Conservation (phyloP, 2,888 invertebrate species). For the Microctonus hyperodae region DNA sequence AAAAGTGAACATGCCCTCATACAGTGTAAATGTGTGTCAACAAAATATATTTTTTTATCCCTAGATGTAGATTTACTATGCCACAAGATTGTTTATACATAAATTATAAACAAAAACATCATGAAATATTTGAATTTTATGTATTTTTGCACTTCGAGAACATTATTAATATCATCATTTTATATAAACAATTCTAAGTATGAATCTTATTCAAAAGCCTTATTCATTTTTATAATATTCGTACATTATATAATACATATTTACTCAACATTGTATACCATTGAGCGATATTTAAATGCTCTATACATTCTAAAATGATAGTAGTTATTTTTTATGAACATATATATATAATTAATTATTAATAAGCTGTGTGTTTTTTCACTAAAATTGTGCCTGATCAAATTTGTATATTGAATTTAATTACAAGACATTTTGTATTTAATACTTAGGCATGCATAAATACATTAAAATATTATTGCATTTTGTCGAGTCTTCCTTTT, state of each 20-base stretch:
- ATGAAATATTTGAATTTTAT: slow-evolving; percentile 10
- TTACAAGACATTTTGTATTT: not conserved
- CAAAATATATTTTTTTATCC: slow-evolving; percentile 33
- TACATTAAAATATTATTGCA: not conserved
- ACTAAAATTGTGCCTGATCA: slow-evolving; percentile 4
- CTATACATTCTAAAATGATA: slow-evolving; percentile 1
- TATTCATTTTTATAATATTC: slow-evolving; percentile 7
- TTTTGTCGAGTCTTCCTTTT: slow-evolving; percentile 40
- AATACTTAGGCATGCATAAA: not conserved
- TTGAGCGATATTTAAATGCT: not conserved
- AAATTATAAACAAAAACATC: not conserved
- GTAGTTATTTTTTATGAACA: slow-evolving; percentile 9
- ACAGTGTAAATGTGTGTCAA: slow-evolving; percentile 28
- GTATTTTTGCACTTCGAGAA: slow-evolving; percentile 36
- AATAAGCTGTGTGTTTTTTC: slow-evolving; percentile 1
- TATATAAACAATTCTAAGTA: not conserved
- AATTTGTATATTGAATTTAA: slow-evolving; percentile 8
- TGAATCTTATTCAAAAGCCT: not conserved
- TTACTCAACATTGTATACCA: slow-evolving; percentile 1
- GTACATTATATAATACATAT: slow-evolving; percentile 12
- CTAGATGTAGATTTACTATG: slow-evolving; percentile 16
- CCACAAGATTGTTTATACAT: not conserved
- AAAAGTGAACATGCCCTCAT: slow-evolving; percentile 7
- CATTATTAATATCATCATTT: slow-evolving; percentile 3
- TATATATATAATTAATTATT: slow-evolving; percentile 13